Conservation (phyloP, 1,140 invertebrate species). For the Drosophila guanche region DNA sequence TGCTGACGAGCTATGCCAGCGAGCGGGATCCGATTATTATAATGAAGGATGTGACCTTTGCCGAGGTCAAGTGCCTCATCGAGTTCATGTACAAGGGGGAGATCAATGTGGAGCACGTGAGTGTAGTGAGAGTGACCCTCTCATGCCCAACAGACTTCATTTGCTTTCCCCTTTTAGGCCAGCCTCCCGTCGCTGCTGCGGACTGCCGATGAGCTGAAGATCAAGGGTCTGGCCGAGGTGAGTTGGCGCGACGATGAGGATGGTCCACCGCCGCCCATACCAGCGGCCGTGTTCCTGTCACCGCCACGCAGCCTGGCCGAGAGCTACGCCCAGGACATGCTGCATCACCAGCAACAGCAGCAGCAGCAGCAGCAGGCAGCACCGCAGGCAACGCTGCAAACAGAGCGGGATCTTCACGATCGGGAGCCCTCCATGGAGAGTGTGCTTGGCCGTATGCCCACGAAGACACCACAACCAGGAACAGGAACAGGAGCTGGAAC, state of each 20-base stretch:
- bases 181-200: slow-evolving; percentile 93
- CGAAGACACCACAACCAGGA: slow-evolving; percentile 49
- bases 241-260: slow-evolving; percentile 88
- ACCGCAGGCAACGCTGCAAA: slow-evolving; percentile 14
- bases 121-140: slow-evolving; percentile 84
- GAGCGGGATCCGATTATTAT: slow-evolving; percentile 94
- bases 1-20: slow-evolving; percentile 93
- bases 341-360: slow-evolving; percentile 54
- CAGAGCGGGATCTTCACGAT: slow-evolving; percentile 11
- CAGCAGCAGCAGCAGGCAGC: slow-evolving; percentile 13
- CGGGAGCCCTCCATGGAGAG: slow-evolving; percentile 41
- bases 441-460: slow-evolving; percentile 55
- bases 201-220: slow-evolving; percentile 95
- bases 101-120: slow-evolving; percentile 92
- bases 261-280: slow-evolving; percentile 79
- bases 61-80: slow-evolving; percentile 93
- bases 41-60: slow-evolving; percentile 92
- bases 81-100: slow-evolving; percentile 98
- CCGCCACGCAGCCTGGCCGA: slow-evolving; percentile 62
- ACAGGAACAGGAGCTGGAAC: slow-evolving; percentile 10
- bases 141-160: no score
- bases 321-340: slow-evolving; percentile 58
- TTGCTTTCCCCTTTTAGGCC: slow-evolving; percentile 84
- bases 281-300: slow-evolving; percentile 79
- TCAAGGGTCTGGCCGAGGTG: slow-evolving; percentile 95